A percentile compares a stretch with the other conserved stretches of the same genome.
Evolutionary conservation across 2,113 vertebrate species (phyloP).

Genomic region (Anarrhichthys ocellatus): DNA sequence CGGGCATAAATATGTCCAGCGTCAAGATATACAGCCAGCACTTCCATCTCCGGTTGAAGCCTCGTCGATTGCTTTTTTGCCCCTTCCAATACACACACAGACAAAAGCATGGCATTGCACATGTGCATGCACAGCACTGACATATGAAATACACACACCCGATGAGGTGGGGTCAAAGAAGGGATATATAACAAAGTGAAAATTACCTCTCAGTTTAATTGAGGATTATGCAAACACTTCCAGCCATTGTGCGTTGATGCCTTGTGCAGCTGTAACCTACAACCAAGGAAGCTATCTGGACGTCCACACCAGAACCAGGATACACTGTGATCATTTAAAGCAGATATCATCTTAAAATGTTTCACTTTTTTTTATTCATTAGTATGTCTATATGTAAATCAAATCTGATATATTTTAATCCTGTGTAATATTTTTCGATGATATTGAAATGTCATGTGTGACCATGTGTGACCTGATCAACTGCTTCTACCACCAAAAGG

Average conservation of each 20-base stretch:
- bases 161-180: slow-evolving; percentile 28
- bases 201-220: slow-evolving; percentile 50
- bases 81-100: slow-evolving; percentile 29
- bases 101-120: slow-evolving; percentile 15
- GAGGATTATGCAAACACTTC: slow-evolving; percentile 54
- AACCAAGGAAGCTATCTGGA: background rate
- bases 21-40: slow-evolving; percentile 73
- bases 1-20: slow-evolving; percentile 74
- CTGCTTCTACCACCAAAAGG: background rate
- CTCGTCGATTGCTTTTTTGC: slow-evolving; percentile 68
- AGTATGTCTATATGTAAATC: background rate
- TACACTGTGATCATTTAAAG: background rate
- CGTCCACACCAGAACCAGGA: background rate
- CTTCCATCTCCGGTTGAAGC: slow-evolving; percentile 69
- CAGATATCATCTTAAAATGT: background rate
- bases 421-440: too few relatives aligned
- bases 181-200: slow-evolving; percentile 59
- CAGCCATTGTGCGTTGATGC: slow-evolving; percentile 1
- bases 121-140: slow-evolving; percentile 5
- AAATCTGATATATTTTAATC: background rate
- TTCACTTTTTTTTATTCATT: background rate
- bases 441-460: background rate
- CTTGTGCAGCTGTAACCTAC: background rate
- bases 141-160: slow-evolving; percentile 7
- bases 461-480: background rate